phyloP scores from a whole-genome alignment of 2,113 vertebrate species.

The Chamaetylas fuelleborni region DNA sequence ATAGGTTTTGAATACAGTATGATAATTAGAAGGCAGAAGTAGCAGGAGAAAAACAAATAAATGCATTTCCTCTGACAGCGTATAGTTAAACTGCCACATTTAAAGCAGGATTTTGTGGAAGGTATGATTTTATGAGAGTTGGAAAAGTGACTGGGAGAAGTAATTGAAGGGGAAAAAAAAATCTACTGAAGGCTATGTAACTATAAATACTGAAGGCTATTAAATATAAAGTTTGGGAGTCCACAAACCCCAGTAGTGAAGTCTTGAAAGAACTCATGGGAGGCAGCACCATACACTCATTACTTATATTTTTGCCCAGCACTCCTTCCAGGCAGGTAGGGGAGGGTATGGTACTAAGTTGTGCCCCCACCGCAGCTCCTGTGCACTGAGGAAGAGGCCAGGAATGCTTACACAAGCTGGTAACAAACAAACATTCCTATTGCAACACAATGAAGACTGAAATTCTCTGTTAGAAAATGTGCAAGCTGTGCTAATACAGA shows the following conservation, averaged over 20 bases:
- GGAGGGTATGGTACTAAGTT: not conserved
- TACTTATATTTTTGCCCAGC: not conserved
- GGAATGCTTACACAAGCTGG: not conserved
- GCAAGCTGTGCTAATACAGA: not conserved
- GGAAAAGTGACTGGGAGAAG: not conserved
- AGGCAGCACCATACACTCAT: not conserved
- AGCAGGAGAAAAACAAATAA: not conserved
- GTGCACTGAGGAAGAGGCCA: not conserved
- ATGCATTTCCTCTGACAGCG: not conserved
- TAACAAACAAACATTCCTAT: not conserved
- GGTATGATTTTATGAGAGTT: not conserved
- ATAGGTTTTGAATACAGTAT: not conserved
- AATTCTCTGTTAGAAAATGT: not conserved
- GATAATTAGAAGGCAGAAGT: not conserved
- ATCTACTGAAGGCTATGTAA: not conserved
- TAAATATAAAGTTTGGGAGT: not conserved
- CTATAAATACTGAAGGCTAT: not conserved
- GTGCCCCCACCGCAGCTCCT: not conserved
- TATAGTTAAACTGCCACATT: not conserved
- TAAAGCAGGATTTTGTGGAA: not conserved
- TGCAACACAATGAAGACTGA: not conserved
- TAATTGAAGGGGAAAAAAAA: not conserved
- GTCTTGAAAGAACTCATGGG: not conserved
- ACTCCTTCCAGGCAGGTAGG: not conserved
- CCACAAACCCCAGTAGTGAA: not conserved